These are phyloP conservation scores for Bovichtus diacanthus DNA, from an alignment of 2,797 vertebrate species.

Conservation along the genomic window DNA sequence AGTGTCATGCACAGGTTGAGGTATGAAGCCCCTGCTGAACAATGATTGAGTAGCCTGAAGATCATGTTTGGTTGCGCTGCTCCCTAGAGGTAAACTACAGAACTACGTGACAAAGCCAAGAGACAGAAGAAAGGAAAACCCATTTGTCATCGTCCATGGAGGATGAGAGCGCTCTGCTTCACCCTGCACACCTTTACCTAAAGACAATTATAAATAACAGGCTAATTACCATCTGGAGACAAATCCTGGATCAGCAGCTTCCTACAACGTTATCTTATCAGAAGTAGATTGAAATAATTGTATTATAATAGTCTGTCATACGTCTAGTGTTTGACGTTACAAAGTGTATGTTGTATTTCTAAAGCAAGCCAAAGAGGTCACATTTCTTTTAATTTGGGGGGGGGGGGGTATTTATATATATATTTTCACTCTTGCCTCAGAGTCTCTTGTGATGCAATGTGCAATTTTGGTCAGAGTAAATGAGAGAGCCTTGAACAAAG, in stretches of 20 bases:
- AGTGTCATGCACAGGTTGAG: neutral
- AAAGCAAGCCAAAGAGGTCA: slow-evolving; percentile 27
- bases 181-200: slow-evolving; percentile 55
- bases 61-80: slow-evolving; percentile 50
- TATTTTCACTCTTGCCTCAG: slow-evolving; percentile 37
- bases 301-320: neutral
- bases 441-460: slow-evolving; percentile 59
- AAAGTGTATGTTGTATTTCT: slow-evolving; percentile 2
- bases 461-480: slow-evolving; percentile 68
- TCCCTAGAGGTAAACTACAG: slow-evolving; percentile 43
- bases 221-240: slow-evolving; percentile 57
- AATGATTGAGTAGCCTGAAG: neutral
- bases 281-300: neutral
- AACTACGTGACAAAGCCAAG: slow-evolving; percentile 23
- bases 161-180: slow-evolving; percentile 41
- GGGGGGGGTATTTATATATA: too few relatives aligned
- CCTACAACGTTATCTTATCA: slow-evolving; percentile 42
- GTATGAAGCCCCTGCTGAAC: neutral
- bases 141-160: slow-evolving; percentile 52
- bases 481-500: slow-evolving; percentile 71
- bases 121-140: slow-evolving; percentile 17
- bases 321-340: neutral
- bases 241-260: slow-evolving; percentile 64
- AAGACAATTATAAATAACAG: slow-evolving; percentile 64
- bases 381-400: slow-evolving; percentile 12